Conservation (phyloP, 1,140 invertebrate species). For the Drosophila nigrodunni region DNA sequence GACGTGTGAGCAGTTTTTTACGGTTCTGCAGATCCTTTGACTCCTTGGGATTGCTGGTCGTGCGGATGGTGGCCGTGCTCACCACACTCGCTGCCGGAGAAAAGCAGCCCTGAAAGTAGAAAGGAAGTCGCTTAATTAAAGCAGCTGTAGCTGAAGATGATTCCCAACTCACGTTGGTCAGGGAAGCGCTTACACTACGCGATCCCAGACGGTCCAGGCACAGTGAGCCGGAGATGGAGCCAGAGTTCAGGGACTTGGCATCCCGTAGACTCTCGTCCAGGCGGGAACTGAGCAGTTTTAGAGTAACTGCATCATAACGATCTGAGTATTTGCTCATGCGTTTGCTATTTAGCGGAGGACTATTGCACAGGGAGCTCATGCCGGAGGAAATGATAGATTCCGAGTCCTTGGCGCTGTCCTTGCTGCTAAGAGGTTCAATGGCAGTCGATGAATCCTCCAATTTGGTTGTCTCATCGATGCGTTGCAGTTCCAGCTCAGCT, state of each 20-base stretch:
- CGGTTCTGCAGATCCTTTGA: conserved; percentile 91
- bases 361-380: conserved; percentile 80
- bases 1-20: conserved; percentile 88
- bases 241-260: conserved; percentile 64
- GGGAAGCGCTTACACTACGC: conserved; percentile 74
- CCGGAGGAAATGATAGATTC: conserved; percentile 80
- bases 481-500: conserved; percentile 37
- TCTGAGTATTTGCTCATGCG: conserved; percentile 74
- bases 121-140: background rate
- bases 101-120: conserved; percentile 87
- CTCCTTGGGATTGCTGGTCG: conserved; percentile 89
- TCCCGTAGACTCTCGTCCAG: conserved; percentile 74
- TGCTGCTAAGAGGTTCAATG: conserved; percentile 55
- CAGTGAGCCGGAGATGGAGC: conserved; percentile 61
- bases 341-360: conserved; percentile 72
- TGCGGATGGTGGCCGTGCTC: conserved; percentile 87
- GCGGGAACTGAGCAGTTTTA: conserved; percentile 68
- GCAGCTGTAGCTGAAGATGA: background rate
- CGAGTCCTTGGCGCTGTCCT: conserved; percentile 73
- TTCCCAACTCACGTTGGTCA: conserved; percentile 78
- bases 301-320: conserved; percentile 75
- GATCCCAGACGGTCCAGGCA: conserved; percentile 61
- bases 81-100: conserved; percentile 87
- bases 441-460: conserved; percentile 7
- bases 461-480: conserved; percentile 21